Conservation (phyloP, 2,797 vertebrate species). For the Odontamblyopus rebecca region DNA sequence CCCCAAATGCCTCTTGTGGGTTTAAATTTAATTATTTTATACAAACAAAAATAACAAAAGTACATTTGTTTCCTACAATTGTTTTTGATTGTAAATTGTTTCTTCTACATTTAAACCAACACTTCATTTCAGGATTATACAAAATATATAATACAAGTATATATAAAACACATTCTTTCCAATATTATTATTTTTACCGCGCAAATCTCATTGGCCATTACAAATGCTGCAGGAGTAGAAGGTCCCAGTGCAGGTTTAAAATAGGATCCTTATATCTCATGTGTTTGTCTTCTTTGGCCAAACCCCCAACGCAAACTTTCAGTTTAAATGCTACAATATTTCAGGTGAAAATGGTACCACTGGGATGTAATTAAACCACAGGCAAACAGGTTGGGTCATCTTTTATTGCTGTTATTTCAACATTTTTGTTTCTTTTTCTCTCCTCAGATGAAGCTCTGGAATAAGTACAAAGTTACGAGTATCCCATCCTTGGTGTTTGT, state of each 20-base stretch:
- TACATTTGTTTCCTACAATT: background rate
- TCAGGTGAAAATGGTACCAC: conserved; percentile 8
- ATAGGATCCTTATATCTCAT: conserved; percentile 46
- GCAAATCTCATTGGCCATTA: conserved; percentile 12
- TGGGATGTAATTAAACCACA: conserved; percentile 11
- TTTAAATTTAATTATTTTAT: conserved; percentile 20
- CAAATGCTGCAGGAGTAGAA: conserved; percentile 25
- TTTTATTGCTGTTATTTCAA: conserved; percentile 19
- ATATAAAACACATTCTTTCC: background rate
- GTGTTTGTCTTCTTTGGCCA: conserved; percentile 27
- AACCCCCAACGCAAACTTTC: background rate
- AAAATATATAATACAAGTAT: no score
- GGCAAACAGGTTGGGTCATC: conserved; percentile 2
- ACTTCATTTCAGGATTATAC: background rate
- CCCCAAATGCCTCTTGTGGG: conserved; percentile 24
- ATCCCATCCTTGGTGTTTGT: conserved; percentile 98
- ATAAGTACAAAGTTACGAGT: conserved; percentile 98
- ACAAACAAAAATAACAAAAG: background rate
- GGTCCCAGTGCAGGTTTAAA: conserved; percentile 50
- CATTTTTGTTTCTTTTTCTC: conserved; percentile 17
- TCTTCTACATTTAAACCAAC: conserved; percentile 25
- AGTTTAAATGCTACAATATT: conserved; percentile 34
- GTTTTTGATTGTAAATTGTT: conserved; percentile 22
- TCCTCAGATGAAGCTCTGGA: conserved; percentile 95
- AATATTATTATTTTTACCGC: background rate